Evolutionary conservation across 2,797 vertebrate genomes (phyloP), one percentile per base, ranked within the genome.

Genomic region (Graptemys geographica): DNA sequence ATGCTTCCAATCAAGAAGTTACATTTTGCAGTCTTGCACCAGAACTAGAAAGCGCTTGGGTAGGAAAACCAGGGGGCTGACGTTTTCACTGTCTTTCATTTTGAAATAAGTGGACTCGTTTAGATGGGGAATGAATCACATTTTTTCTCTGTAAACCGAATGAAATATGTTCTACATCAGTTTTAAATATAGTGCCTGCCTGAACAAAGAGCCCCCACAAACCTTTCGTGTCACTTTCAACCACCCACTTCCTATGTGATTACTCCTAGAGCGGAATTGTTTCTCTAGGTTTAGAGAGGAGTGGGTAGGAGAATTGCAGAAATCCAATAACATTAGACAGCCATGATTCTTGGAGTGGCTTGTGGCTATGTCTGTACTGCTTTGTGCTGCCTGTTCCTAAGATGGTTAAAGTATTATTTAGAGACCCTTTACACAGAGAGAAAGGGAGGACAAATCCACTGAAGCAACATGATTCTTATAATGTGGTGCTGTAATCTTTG

Each of bases 181-280:
- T 11, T 93, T 97, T 97, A 93, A 96, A 97, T 95, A 87, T 72
- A 96, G 81, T 72, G 79, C 90, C 44, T 93, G 84, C 59, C 49
- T 89, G 94, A 72, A 51, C 1, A 31, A 91, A 90, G 90, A 87
- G 11, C 41, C 53, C 51, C 91, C 51, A 87, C 28, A 91, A 92
- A 86, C 79, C 96, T 90, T 74, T 87, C 33, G 19, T 93, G 93
- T 95, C 83, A 83, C 41, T 91, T 96, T 84, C 90, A 85, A 31
- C 81, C 74, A 94, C 56, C 2, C 19, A 9, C 87, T 96, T 95
- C 56, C 87, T 96, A 23, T 9, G 5, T 53, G 79, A 56, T 57
- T 93, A 86, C 55, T 95, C 62, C 89, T 93, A 53, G 83, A 84
- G 86, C 72, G 62, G 72, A 89, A 87, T 81, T 87, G 87, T 90